Conservation (phyloP, 2,888 invertebrate genomes). For the Steinernema carpocapsae region DNA sequence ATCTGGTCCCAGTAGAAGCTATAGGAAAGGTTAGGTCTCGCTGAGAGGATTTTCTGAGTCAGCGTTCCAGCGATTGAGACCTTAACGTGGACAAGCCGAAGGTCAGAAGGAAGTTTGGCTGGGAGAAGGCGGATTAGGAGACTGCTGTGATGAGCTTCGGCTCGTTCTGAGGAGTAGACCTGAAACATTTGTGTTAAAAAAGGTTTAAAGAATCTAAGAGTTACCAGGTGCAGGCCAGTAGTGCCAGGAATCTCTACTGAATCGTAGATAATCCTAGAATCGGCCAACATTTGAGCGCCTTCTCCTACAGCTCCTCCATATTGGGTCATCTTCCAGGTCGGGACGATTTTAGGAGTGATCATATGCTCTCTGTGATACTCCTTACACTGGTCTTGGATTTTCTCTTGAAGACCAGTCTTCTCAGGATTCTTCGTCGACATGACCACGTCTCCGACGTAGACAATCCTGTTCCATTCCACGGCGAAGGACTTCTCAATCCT, state of each 20-base stretch:
- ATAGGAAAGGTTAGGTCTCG: conserved; percentile 90
- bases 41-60: conserved; percentile 90
- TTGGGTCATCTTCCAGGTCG: conserved; percentile 44
- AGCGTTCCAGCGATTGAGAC: conserved; percentile 73
- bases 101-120: conserved; percentile 79
- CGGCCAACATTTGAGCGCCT: conserved; percentile 42
- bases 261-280: conserved; percentile 41
- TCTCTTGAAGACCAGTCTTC: background rate
- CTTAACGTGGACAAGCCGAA: conserved; percentile 87
- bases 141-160: conserved; percentile 89
- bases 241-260: conserved; percentile 87
- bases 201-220: background rate
- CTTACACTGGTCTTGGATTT: conserved; percentile 25
- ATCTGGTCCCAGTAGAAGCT: conserved; percentile 97
- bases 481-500: conserved; percentile 81
- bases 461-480: conserved; percentile 97
- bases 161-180: conserved; percentile 92
- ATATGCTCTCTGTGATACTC: conserved; percentile 33
- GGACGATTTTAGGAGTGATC: conserved; percentile 44
- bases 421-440: conserved; percentile 41
- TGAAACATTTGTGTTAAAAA: conserved; percentile 71
- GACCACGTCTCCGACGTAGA: conserved; percentile 79
- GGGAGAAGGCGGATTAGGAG: conserved; percentile 88
- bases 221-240: conserved; percentile 29
- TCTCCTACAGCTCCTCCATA: conserved; percentile 29